A percentile compares a stretch with the other conserved stretches of the same genome.
These are phyloP conservation scores for Macquaria australasica DNA, from an alignment of 2,113 vertebrate species.

Conservation along the genomic window DNA sequence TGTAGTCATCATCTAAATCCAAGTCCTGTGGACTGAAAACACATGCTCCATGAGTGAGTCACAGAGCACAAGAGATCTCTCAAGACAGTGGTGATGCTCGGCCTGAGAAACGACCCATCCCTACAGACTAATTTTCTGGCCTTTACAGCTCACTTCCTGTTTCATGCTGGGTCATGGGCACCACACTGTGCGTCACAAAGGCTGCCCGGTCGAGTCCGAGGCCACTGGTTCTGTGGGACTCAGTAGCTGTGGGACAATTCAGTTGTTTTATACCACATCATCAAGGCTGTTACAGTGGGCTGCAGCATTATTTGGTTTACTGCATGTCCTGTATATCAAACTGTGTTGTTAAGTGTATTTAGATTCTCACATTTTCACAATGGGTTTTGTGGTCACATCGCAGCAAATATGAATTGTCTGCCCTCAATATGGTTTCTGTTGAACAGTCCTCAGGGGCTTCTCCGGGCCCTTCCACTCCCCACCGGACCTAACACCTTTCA, in stretches of 20 bases:
- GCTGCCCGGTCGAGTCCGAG: conserved; percentile 10
- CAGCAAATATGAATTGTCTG: conserved; percentile 58
- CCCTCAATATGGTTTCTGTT: conserved; percentile 48
- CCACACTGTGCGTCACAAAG: conserved; percentile 66
- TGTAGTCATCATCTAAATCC: conserved; percentile 69
- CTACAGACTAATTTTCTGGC: conserved; percentile 69
- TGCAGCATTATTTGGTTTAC: conserved; percentile 4
- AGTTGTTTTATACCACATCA: conserved; percentile 25
- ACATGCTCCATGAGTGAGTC: conserved; percentile 71
- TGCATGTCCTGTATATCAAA: conserved; percentile 14
- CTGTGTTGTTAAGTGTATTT: conserved; percentile 10
- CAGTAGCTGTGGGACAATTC: conserved; percentile 28
- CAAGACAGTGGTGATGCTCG: conserved; percentile 63
- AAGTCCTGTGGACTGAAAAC: conserved; percentile 64
- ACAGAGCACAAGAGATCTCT: conserved; percentile 57
- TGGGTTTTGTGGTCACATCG: conserved; percentile 44
- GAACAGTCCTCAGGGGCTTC: conserved; percentile 34
- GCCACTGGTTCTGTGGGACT: conserved; percentile 50
- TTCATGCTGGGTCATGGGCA: conserved; percentile 62
- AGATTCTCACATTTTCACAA: conserved; percentile 57
- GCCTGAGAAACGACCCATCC: conserved; percentile 76
- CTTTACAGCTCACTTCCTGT: conserved; percentile 74
- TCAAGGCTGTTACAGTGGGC: conserved; percentile 9
- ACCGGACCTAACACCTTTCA: conserved; percentile 80
- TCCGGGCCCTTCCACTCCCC: conserved; percentile 30